phyloP scores from a whole-genome alignment of 2,888 invertebrate genomes.

The Geophilus truncorum region DNA sequence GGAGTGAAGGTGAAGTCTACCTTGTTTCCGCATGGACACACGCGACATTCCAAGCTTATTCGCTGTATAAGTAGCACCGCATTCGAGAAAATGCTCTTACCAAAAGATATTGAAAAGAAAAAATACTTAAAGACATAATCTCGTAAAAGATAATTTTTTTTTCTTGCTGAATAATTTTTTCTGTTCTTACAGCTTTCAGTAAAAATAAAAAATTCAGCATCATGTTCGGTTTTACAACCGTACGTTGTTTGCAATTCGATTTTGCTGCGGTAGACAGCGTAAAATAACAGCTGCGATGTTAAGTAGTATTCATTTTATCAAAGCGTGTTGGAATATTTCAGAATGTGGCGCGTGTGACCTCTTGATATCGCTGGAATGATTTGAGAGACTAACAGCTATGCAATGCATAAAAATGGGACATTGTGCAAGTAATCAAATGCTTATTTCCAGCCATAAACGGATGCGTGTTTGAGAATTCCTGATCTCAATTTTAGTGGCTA shows the following conservation, averaged over 20 bases:
- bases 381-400: background rate
- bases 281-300: background rate
- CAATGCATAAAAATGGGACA: background rate
- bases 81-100: background rate
- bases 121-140: background rate
- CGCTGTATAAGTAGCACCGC: background rate
- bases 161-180: background rate
- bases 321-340: background rate
- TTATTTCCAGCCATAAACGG: no score
- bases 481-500: no score
- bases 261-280: background rate
- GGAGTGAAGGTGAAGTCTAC: background rate
- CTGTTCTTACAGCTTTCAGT: background rate
- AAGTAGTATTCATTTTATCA: background rate
- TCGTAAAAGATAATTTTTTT: background rate
- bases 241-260: background rate
- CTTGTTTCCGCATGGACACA: background rate
- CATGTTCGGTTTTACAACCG: background rate
- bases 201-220: background rate
- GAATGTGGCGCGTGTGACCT: background rate
- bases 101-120: background rate
- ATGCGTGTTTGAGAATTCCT: no score
- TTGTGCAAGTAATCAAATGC: no score
- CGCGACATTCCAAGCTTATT: background rate
- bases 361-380: background rate